Evolutionary conservation across 1,140 invertebrate genomes (phyloP), one percentile per base, ranked within the genome.

Genomic region (Caenorhabditis inopinata): DNA sequence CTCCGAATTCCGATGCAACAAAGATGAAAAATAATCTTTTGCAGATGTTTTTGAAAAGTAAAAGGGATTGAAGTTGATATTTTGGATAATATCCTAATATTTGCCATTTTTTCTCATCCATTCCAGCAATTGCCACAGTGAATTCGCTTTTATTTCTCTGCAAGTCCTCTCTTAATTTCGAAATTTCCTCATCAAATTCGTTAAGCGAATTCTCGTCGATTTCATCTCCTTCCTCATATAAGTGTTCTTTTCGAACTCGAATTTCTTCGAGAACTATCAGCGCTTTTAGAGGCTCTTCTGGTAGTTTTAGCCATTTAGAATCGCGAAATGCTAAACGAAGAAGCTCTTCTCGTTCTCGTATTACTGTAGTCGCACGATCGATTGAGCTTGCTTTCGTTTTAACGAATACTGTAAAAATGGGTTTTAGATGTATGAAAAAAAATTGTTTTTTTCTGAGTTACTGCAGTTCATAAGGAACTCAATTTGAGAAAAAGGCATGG

Each of bases 81-180:
- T 42, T 42, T 42, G 38, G 38, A 42, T 42, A 42, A 42, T 7
- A 42, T 42, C 14, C 5, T 7, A 42, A 42, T 7, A 42, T 14
- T 9, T 38, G 38, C 58, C 58, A 38, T 68, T 68, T 68, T 32
- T 38, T 68, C 58, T 38, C 58, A 68, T 68, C 58, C 32, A 68
- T 68, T 32, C 32, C 58, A n/a, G 32, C 58, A n/a, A n/a, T 38
- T 18, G 35, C 58, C 25, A 68, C 58, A 9, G 58, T 68, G 9
- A 38, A 68, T 38, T 38, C 16, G 2, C 38, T 18, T 68, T 32
- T 29, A 68, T 68, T 68, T 18, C 21, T 68, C 32, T 68, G 58
- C 32, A 68, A 68, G 7, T 38, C 32, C 2, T 11, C 58, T 42
- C 58, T n/a, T 21, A 68, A 6, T 2, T 68, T 2, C 4, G 58